Conservation (phyloP, 2,797 vertebrate genomes). For the Graptemys geographica region DNA sequence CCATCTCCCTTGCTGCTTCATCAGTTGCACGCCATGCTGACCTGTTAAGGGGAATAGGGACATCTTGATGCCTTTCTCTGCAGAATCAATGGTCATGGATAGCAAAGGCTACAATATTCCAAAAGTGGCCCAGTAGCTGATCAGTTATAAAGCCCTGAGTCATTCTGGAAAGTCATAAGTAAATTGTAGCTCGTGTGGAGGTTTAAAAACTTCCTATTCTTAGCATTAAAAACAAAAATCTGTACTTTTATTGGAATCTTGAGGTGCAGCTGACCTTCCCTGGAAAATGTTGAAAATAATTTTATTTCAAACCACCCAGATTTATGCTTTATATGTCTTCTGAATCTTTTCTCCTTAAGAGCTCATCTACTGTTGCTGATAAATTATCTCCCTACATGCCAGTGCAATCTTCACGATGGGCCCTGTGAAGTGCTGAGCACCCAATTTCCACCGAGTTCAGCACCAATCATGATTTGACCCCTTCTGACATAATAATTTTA, state of each 20-base stretch:
- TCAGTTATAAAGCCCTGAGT: neutral
- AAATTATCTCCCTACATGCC: constrained; percentile 26
- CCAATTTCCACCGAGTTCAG: neutral
- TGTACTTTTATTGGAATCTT: constrained; percentile 29
- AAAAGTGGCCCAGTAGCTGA: neutral
- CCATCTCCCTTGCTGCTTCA: neutral
- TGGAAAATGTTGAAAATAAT: constrained; percentile 59
- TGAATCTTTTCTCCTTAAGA: constrained; percentile 30
- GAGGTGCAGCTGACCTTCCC: constrained; percentile 18
- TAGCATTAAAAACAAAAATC: constrained; percentile 45
- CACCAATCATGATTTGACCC: constrained; percentile 6
- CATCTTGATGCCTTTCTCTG: neutral
- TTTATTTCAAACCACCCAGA: constrained; percentile 59
- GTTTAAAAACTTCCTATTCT: constrained; percentile 47
- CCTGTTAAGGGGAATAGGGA: neutral
- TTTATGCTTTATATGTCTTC: constrained; percentile 57
- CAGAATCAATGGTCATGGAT: neutral
- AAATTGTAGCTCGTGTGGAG: neutral
- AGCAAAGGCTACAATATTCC: neutral
- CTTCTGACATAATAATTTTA: constrained; percentile 14
- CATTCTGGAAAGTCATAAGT: neutral
- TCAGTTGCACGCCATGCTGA: neutral
- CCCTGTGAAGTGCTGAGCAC: neutral
- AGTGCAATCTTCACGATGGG: neutral
- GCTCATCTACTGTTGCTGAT: constrained; percentile 38